phyloP scores from a whole-genome alignment of 2,797 vertebrate species.

The Dermochelys coriacea region DNA sequence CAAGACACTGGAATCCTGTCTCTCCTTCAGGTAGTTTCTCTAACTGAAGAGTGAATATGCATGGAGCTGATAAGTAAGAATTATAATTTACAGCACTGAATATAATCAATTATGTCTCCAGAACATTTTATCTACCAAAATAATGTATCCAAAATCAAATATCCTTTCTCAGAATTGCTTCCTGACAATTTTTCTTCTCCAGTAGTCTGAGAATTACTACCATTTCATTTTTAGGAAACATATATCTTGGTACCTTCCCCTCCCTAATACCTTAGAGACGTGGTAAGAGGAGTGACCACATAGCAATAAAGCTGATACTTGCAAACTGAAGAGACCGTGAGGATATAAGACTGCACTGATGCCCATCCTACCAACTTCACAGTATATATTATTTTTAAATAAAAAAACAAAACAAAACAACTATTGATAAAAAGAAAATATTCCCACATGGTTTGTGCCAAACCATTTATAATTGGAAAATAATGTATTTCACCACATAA shows the following conservation, averaged over 20 bases:
- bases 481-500: conserved; percentile 21
- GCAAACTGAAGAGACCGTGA: background rate
- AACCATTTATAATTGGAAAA: conserved; percentile 41
- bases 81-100: background rate
- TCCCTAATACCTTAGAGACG: background rate
- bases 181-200: conserved; percentile 5
- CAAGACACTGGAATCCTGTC: background rate
- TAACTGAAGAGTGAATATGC: background rate
- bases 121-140: background rate
- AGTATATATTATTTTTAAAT: background rate
- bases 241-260: background rate
- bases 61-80: background rate
- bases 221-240: background rate
- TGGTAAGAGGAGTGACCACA: background rate
- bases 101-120: background rate
- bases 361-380: background rate
- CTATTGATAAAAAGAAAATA: conserved; percentile 25
- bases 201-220: background rate
- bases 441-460: conserved; percentile 42
- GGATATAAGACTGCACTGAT: conserved; percentile 40
- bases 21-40: background rate
- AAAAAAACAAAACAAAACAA: background rate
- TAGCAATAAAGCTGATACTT: background rate
- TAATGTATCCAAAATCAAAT: background rate
- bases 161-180: conserved; percentile 13